A percentile compares a stretch with the other conserved stretches of the same genome.
phyloP scores from a whole-genome alignment of 1,140 invertebrate species.

The Aphis craccivora region DNA sequence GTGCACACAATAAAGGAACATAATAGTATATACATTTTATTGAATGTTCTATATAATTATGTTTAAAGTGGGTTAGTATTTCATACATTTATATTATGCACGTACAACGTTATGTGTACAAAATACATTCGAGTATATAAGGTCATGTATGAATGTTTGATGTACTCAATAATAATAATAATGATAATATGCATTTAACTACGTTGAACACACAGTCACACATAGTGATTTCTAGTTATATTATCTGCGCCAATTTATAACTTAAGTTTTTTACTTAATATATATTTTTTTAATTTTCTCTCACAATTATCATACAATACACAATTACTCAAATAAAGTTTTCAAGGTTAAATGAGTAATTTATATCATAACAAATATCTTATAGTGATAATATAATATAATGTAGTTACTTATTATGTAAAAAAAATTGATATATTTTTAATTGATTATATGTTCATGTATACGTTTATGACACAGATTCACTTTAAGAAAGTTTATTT shows the following conservation, averaged over 20 bases:
- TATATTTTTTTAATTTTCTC: background rate
- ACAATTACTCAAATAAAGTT: background rate
- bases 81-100: background rate
- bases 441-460: background rate
- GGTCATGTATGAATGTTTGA: constrained; percentile 5
- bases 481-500: background rate
- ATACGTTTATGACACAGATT: background rate
- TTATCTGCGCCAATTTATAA: background rate
- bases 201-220: background rate
- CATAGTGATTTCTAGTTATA: background rate
- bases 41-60: background rate
- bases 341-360: background rate
- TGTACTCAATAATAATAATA: background rate
- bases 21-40: background rate
- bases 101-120: background rate
- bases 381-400: background rate
- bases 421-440: background rate
- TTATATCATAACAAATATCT: background rate
- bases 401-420: background rate
- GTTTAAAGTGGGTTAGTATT: constrained; percentile 9
- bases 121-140: background rate
- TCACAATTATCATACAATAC: background rate
- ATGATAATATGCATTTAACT: background rate
- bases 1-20: background rate
- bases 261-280: background rate